Evolutionary conservation across 2,888 invertebrate species (phyloP), one percentile per base, ranked within the genome.

Genomic region (Pilophorus perplexus): DNA sequence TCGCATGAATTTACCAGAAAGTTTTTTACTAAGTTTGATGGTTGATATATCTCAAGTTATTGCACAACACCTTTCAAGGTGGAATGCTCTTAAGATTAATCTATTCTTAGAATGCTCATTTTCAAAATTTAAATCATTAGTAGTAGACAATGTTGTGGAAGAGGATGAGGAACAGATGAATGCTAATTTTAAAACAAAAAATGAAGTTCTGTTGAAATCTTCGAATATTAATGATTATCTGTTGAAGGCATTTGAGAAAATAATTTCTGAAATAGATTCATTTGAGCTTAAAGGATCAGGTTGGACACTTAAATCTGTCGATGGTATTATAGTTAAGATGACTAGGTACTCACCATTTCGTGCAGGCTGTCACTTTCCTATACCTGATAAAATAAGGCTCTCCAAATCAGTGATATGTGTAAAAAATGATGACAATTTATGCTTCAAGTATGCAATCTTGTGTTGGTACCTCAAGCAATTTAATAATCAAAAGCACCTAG

Each of bases 281-380:
- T 46, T 46, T 23, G 46, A 46, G 25, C 8, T 46, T 14, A 46
- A 46, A 46, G 46, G 46, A 46, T 46, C 46, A n/a, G 46, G 23
- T 3, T 46, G 46, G 46, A 46, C 25, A 25, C 12, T 46, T 4
- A 46, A 20, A 46, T 46, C 46, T 23, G 46, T 46, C 14, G 46
- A 46, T 23, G 46, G 46, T 2, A 46, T 46, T 23, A 23, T 46
- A 22, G 12, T 46, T 23, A 46, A 14, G 25, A 23, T 46, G 2
- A 46, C 46, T 14, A 46, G 25, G 25, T 46, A 46, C 14, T n/a
- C 23, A 23, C 46, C 46, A 12, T 25, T 46, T 25, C 12, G 12
- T n/a, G 46, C 23, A 46, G 25, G 14, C 22, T 46, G 46, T 46
- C 25, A 3, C 25, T 46, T 10, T 14, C 20, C 46, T 1, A 3